Base-by-base conservation (phyloP, 92 coral and sea anemone genomes). In the Plumapathes pennacea region DNA sequence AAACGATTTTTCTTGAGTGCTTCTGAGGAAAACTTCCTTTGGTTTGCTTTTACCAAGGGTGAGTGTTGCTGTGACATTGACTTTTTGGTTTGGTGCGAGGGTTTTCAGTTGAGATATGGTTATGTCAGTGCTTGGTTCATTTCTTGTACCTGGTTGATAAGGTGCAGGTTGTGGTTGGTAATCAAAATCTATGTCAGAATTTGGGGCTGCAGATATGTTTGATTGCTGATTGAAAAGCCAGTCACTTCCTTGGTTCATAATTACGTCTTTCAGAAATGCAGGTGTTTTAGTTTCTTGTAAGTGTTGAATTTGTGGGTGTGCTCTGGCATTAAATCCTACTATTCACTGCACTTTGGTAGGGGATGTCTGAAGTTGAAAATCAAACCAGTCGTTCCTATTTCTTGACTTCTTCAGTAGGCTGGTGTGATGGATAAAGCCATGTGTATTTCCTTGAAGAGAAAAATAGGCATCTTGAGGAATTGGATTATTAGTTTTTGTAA, bases 301-400 rank as follows among this genome's bases (percentile, higher is more conserved):
- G 20, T 61, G 71, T 27, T 30, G 53, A 26, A 63, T 25, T 36
- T 63, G 13, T 51, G 32, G 25, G 38, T 44, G 68, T 10, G 46
- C 71, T 13, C 31, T 50, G 40, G 18, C 58, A 65, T 26, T 52
- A 18, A 51, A 51, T 37, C 26, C 42, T 23, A 38, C 37, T 12
- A 40, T 53, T 38, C 73, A 50, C 20, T 54, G 57, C 40, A 24
- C 25, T 43, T 65, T 65, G 26, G 72, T 65, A 46, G 72, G 72
- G 17, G 61, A 52, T 5, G 44, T 17, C 29, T 28, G 73, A 51
- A 66, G 41, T 0, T 52, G 15, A 38, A 52, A 52, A 26, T 66
- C 62, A 26, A 66, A 66, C 73, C 73, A 52, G n/a, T 66, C 43
- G 27, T 26, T 52, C 25, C 36, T 41, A 25, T 27, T 51, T 38